Evolutionary conservation across 2,888 invertebrate species (phyloP).

Genomic region (Meganola albula): DNA sequence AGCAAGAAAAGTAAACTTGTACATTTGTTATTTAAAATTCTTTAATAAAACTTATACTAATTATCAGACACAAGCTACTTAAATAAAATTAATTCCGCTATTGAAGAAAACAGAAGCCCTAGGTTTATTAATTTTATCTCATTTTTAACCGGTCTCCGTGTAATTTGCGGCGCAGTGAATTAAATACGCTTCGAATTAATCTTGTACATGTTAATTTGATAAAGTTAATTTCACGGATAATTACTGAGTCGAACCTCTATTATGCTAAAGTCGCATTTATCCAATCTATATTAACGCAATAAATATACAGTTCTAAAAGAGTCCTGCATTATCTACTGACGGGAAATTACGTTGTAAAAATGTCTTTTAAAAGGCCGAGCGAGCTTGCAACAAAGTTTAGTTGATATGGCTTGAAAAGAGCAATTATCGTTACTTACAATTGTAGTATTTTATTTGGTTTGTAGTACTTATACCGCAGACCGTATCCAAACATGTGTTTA

Average conservation of each 20-base stretch:
- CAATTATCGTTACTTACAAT: constrained; percentile 27
- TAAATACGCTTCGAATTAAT: constrained; percentile 3
- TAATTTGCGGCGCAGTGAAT: neutral
- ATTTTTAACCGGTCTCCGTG: neutral
- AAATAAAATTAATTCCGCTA: too few species aligned
- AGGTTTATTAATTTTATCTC: too few species aligned
- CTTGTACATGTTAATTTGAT: constrained; percentile 9
- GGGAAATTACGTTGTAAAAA: constrained; percentile 17
- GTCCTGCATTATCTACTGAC: constrained; percentile 2
- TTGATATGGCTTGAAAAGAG: constrained; percentile 12
- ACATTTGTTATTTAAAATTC: too few species aligned
- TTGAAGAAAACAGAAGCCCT: too few species aligned
- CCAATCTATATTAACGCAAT: constrained; percentile 22
- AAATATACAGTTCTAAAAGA: constrained; percentile 8
- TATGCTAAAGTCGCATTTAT: constrained; percentile 11
- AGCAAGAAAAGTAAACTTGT: too few species aligned
- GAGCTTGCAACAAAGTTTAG: constrained; percentile 18
- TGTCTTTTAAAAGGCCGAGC: constrained; percentile 15
- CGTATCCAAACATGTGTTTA: constrained; percentile 35
- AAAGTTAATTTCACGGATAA: constrained; percentile 27
- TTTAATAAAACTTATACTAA: too few species aligned
- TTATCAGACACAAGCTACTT: too few species aligned
- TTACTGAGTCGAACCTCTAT: constrained; percentile 14
- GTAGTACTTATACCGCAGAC: constrained; percentile 19
- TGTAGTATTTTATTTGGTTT: constrained; percentile 27